These are phyloP conservation scores for Phataginus tricuspis DNA, from an alignment of 2,797 vertebrate genomes.

Conservation along the genomic window DNA sequence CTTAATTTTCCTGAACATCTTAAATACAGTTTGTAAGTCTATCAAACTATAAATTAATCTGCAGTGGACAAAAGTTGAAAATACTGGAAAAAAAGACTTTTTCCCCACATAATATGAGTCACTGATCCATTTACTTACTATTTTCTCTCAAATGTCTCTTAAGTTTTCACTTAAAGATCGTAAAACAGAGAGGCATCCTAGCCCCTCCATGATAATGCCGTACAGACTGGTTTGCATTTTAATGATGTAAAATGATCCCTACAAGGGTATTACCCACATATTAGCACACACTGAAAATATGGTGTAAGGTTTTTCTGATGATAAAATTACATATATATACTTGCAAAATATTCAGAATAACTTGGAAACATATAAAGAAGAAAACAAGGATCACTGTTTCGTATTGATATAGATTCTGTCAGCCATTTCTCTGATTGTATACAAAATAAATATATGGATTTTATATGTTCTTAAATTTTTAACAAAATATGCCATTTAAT, in stretches of 20 bases:
- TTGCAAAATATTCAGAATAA: conserved; percentile 28
- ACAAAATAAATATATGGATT: not conserved
- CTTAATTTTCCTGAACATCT: conserved; percentile 28
- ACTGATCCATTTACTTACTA: not conserved
- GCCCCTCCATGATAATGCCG: not conserved
- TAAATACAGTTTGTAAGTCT: not conserved
- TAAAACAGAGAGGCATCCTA: not conserved
- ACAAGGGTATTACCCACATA: not conserved
- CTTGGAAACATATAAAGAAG: conserved; percentile 22
- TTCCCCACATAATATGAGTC: not conserved
- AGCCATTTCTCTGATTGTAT: not conserved
- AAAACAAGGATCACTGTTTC: conserved; percentile 2
- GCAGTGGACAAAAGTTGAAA: not conserved
- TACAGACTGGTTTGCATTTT: not conserved
- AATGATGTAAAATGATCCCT: not conserved
- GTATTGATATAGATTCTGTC: not conserved
- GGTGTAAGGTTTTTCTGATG: not conserved
- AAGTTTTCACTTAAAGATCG: not conserved
- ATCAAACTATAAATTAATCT: not conserved
- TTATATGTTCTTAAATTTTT: not conserved
- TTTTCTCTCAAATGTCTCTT: not conserved
- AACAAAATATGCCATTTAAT: not conserved
- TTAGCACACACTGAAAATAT: not conserved
- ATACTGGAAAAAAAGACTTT: not conserved
- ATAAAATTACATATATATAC: not conserved